Evolutionary conservation across 2,113 vertebrate genomes (phyloP).

Genomic region (Trachemys scripta): DNA sequence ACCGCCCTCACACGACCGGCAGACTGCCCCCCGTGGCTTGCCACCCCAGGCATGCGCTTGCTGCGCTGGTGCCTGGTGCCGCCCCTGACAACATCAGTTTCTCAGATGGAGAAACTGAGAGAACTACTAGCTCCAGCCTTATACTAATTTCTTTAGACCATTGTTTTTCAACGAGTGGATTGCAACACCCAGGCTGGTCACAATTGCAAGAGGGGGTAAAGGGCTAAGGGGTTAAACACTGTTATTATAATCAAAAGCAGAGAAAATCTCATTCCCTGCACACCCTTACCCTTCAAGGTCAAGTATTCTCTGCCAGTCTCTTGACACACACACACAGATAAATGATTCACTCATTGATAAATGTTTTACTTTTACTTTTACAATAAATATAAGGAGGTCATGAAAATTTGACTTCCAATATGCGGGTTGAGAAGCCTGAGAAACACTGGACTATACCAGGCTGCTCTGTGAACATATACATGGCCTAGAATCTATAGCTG

Average conservation of each 20-base stretch:
- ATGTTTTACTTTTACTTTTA: not conserved
- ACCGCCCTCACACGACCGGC: no score
- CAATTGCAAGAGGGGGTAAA: not conserved
- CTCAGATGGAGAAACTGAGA: not conserved
- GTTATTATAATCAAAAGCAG: not conserved
- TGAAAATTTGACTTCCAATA: not conserved
- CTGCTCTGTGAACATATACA: not conserved
- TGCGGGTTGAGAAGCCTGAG: not conserved
- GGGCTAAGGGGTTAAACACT: not conserved
- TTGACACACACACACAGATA: not conserved
- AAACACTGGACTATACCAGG: not conserved
- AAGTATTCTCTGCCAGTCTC: not conserved
- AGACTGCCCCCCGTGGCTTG: no score
- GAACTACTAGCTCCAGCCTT: not conserved
- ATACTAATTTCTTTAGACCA: not conserved
- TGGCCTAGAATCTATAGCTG: not conserved
- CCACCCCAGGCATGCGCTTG: no score
- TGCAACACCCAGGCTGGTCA: not conserved
- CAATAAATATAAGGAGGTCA: not conserved
- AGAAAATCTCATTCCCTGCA: not conserved
- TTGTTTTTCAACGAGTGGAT: not conserved
- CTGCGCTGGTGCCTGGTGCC: no score
- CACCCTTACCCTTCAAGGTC: rapidly evolving
- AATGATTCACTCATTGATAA: not conserved
- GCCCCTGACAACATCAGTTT: not conserved